phyloP scores from a whole-genome alignment of 2,113 vertebrate species.

The Argyrosomus japonicus region DNA sequence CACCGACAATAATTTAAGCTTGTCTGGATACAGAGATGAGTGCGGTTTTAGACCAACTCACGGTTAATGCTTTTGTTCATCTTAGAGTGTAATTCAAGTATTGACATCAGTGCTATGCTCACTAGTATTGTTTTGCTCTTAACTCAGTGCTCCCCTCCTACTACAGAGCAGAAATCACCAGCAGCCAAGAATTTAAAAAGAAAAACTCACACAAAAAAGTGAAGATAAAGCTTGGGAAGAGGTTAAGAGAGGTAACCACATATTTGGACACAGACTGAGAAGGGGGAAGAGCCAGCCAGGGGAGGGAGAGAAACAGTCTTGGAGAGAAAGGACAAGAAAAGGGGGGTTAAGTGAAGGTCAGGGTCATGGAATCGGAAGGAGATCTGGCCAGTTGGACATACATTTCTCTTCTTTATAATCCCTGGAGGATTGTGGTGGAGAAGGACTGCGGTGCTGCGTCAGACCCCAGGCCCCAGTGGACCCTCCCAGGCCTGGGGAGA shows the following conservation, averaged over 20 bases:
- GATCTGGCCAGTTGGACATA: slow-evolving; percentile 59
- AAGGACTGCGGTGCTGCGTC: slow-evolving; percentile 40
- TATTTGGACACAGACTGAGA: slow-evolving; percentile 49
- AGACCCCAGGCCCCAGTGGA: slow-evolving; percentile 66
- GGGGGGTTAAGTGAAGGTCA: slow-evolving; percentile 63
- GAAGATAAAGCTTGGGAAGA: slow-evolving; percentile 71
- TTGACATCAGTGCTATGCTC: slow-evolving; percentile 4
- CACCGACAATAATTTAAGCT: not conserved
- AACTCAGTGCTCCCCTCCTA: slow-evolving; percentile 10
- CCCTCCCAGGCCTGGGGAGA: slow-evolving; percentile 61
- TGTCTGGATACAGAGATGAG: not conserved
- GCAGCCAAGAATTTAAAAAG: slow-evolving; percentile 61
- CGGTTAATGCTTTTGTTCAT: not conserved
- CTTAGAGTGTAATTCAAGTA: slow-evolving; percentile 14
- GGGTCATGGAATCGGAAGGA: slow-evolving; percentile 69
- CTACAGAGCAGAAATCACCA: slow-evolving; percentile 18
- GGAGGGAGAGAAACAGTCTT: slow-evolving; percentile 42
- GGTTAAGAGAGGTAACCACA: slow-evolving; percentile 70
- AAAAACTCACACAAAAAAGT: slow-evolving; percentile 26
- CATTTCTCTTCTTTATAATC: slow-evolving; percentile 35
- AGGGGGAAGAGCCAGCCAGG: slow-evolving; percentile 43
- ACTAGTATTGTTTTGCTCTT: not conserved
- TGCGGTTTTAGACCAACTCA: not conserved
- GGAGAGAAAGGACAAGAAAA: slow-evolving; percentile 25
- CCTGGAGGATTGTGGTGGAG: slow-evolving; percentile 58